Evolutionary conservation across 2,113 vertebrate species (phyloP), one percentile per base, ranked within the genome.

Genomic region (Eublepharis macularius): DNA sequence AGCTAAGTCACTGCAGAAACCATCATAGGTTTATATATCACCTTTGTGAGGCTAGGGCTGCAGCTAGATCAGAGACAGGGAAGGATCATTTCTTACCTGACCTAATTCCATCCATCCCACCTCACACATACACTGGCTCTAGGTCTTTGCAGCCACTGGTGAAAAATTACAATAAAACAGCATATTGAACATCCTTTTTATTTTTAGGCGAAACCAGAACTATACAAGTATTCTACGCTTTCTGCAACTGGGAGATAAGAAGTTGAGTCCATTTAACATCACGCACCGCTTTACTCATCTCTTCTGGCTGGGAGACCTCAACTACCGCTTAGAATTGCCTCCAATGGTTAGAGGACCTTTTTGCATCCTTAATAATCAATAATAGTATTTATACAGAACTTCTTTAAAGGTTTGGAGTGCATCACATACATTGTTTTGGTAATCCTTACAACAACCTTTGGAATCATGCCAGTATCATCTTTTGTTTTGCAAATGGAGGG

Each of bases 261-360:
- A 98, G 82, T 92, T 99, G 45, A 98, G 97, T 86, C 97, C 98
- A 0, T 99, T 99, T 80, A 98, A 99, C 92, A 98, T 99, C 92
- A 98, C 98, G 4, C 97, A 98, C 92, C 98, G 96, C 45, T 99
- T 99, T 91, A 99, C 98, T 16, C 98, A 99, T 91, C 97, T 99
- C 73, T 98, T 99, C 97, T 99, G 99, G 99, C 95, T 99, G 0
- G 99, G 99, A 34, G 99, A 99, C 88, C 93, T 99, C 89, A 99
- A 99, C 95, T 99, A 99, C 86, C 97, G 99, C 0, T 94, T 99
- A 92, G 98, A 99, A 2, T 93, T 98, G 57, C 97, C 97, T 68
- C 93, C 98, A 0, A 91, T 86, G 87, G 98, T 99, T 87, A 95
- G 97, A 88, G 39, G 83, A 26, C 0, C 0, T 54, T 13, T 0